A percentile compares a stretch with the other conserved stretches of the same genome.
Conservation (phyloP, 2,113 vertebrate genomes). For the Eleginops maclovinus region DNA sequence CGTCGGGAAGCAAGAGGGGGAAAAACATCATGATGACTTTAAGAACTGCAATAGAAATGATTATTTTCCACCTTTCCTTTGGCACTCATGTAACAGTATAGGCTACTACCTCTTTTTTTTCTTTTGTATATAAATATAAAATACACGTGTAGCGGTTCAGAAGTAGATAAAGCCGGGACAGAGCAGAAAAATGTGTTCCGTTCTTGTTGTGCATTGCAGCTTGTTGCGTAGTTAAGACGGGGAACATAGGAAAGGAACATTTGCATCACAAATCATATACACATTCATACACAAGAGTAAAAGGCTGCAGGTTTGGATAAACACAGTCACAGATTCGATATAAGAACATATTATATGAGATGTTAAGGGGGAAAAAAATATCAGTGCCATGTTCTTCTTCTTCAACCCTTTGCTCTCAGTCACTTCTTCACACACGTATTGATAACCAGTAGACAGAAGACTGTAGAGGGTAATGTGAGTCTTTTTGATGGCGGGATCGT, state of each 20-base stretch:
- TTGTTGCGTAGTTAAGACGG: conserved; percentile 45
- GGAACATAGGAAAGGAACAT: conserved; percentile 3
- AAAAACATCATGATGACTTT: conserved; percentile 47
- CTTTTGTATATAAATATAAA: conserved; percentile 76
- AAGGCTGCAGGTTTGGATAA: conserved; percentile 43
- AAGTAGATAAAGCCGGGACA: conserved; percentile 58
- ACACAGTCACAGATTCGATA: conserved; percentile 26
- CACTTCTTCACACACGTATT: conserved; percentile 40
- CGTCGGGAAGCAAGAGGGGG: conserved; percentile 26
- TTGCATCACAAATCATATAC: conserved; percentile 50
- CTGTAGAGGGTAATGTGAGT: conserved; percentile 48
- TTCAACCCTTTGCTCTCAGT: conserved; percentile 33
- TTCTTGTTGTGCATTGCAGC: conserved; percentile 72
- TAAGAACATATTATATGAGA: conserved; percentile 34
- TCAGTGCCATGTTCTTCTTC: conserved; percentile 25
- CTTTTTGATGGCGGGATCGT: conserved; percentile 30
- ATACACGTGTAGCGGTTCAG: conserved; percentile 69
- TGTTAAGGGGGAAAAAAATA: conserved; percentile 32
- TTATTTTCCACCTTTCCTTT: conserved; percentile 75
- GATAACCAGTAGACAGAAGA: conserved; percentile 53
- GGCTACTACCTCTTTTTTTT: conserved; percentile 50
- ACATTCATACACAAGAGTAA: conserved; percentile 50
- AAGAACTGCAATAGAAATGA: conserved; percentile 61
- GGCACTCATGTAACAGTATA: conserved; percentile 80
- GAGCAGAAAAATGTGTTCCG: conserved; percentile 60